These are phyloP conservation scores for Trissonchulus latispiculum DNA, from an alignment of 2,888 invertebrate species.

Conservation along the genomic window DNA sequence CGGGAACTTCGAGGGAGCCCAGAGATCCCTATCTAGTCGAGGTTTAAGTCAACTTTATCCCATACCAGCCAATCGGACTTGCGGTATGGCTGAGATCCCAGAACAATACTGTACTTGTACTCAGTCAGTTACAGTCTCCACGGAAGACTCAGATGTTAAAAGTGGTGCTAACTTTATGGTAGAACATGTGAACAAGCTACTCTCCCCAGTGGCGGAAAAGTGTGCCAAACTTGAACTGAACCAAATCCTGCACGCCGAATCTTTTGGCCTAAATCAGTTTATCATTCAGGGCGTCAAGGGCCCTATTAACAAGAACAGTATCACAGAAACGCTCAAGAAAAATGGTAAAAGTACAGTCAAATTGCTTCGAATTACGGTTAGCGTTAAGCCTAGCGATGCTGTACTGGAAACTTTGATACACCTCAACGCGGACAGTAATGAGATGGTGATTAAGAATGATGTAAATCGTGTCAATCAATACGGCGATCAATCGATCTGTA, in stretches of 20 bases:
- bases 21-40: neutral
- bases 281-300: neutral
- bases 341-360: neutral
- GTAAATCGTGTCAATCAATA: constrained; percentile 11
- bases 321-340: no score
- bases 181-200: neutral
- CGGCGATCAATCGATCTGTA: constrained; percentile 10
- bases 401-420: constrained; percentile 9
- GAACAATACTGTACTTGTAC: constrained; percentile 21
- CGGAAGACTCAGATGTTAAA: neutral
- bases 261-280: neutral
- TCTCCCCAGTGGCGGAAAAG: neutral
- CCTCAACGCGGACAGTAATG: neutral
- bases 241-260: constrained; percentile 2
- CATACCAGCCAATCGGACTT: constrained; percentile 16
- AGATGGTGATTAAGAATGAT: constrained; percentile 1
- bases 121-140: neutral
- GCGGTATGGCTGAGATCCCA: constrained; percentile 17
- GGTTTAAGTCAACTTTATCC: constrained; percentile 14
- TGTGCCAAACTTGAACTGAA: constrained; percentile 7
- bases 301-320: neutral
- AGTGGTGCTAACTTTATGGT: neutral
- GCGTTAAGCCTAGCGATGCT: neutral
- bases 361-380: neutral
- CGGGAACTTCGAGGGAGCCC: constrained; percentile 6